Evolutionary conservation across 2,113 vertebrate genomes (phyloP), one percentile per base, ranked within the genome.

Genomic region (Xenopus borealis): DNA sequence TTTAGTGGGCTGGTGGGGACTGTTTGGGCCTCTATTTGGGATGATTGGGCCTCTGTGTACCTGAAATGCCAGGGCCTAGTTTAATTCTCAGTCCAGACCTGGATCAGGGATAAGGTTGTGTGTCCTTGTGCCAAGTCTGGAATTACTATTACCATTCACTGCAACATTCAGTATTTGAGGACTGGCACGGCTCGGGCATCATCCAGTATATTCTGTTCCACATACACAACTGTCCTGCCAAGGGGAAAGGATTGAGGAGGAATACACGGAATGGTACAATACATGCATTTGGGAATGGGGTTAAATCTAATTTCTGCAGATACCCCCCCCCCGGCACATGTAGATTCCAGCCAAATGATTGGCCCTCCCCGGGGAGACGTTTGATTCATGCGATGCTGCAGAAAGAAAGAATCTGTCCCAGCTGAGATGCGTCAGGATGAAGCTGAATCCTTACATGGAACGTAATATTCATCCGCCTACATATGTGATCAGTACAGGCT

Each of bases 311-410:
- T 40, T 20, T 1, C 0, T 2, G 6, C 6, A 27, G 45, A 20
- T 10, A 20, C 53, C 7, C 33, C 0, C 53, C 7, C 33, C 0
- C 0, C 40, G 63, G 17, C 7, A 19, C 75, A 71, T 71, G 53
- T 64, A 33, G 46, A 73, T 72, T 76, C 33, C 78, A 75, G 12
- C 55, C 79, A 19, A 62, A 62, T 69, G 12, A 20, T 66, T 17
- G 13, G 10, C 12, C n/a, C 69, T 81, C 80, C 58, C 3, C 9
- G 40, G 20, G 20, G 47, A 66, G 18, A 0, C 8, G 67, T 19
- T 59, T 52, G 0, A 69, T 0, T 0, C 8, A 72, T 12, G 58
- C 3, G 0, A 10, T 3, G 5, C 40, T 3, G 5, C 40, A 33
- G 53, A 14, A n/a, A 18, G 14, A 58, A 77, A 10, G 11, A 40